Percentiles rank a stretch among this genome's conserved stretches.
Conservation (phyloP, 1,140 invertebrate genomes). For the Plectrocnemia conspersa region DNA sequence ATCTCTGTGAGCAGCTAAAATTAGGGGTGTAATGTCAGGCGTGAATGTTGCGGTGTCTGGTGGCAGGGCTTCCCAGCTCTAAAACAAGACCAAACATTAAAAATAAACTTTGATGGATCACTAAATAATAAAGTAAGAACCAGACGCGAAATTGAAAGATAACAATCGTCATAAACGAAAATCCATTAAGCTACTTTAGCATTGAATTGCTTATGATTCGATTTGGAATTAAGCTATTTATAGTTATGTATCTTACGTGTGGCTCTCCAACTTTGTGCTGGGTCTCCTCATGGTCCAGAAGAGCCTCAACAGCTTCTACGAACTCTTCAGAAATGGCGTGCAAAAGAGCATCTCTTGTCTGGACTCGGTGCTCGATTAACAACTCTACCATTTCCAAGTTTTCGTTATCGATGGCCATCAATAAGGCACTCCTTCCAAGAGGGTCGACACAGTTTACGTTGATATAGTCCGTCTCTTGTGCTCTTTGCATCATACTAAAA, state of each 20-base stretch:
- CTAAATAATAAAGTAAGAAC: neutral
- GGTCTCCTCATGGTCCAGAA: constrained; percentile 88
- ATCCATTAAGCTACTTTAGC: neutral
- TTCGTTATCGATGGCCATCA: constrained; percentile 99
- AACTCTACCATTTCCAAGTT: constrained; percentile 98
- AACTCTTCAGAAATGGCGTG: constrained; percentile 98
- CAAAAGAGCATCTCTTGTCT: constrained; percentile 89
- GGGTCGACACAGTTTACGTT: constrained; percentile 98
- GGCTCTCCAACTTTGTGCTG: constrained; percentile 73
- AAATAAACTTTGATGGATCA: constrained; percentile 10
- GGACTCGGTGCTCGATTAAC: constrained; percentile 77
- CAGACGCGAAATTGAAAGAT: neutral
- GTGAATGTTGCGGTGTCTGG: constrained; percentile 92
- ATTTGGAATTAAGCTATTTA: neutral
- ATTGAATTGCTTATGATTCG: neutral
- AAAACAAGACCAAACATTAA: constrained; percentile 29
- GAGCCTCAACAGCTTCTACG: constrained; percentile 93
- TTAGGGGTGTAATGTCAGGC: constrained; percentile 93
- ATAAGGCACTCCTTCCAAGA: constrained; percentile 81
- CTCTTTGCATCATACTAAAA: constrained; percentile 70
- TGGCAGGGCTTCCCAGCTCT: constrained; percentile 89
- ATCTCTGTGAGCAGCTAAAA: constrained; percentile 91
- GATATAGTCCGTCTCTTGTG: constrained; percentile 73
- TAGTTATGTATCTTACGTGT: constrained; percentile 61
- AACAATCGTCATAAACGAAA: neutral